These are phyloP conservation scores for Galeopterus variegatus DNA, from an alignment of 2,113 vertebrate genomes.

Conservation along the genomic window DNA sequence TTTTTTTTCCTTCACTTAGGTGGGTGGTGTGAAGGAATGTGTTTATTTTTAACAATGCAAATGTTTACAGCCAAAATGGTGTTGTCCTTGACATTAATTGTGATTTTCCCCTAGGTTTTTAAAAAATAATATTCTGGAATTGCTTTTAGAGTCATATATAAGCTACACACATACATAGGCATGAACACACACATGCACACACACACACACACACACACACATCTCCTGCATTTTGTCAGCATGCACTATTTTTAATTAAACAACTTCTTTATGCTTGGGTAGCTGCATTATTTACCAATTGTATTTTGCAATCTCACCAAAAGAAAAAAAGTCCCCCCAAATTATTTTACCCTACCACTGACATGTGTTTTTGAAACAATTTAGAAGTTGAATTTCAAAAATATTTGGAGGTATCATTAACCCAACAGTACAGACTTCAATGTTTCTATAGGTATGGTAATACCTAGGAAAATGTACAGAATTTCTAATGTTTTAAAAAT, in stretches of 20 bases:
- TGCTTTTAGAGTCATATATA: background rate
- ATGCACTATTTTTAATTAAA: slow-evolving; percentile 40
- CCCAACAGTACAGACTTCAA: background rate
- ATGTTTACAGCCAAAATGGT: background rate
- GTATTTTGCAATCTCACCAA: background rate
- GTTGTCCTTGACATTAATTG: background rate
- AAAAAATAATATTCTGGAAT: background rate
- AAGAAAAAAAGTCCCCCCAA: background rate
- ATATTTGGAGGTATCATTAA: background rate
- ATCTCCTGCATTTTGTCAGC: background rate
- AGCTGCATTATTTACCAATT: background rate
- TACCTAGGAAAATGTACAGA: background rate
- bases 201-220: background rate
- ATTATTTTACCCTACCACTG: background rate
- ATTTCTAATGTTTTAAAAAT: background rate
- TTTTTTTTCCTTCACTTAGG: background rate
- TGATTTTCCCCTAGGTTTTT: background rate
- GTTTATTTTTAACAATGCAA: background rate
- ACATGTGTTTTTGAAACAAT: background rate
- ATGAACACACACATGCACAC: background rate
- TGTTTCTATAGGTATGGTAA: fast-evolving
- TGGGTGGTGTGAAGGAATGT: background rate
- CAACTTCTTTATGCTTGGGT: background rate
- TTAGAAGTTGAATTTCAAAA: background rate
- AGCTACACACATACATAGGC: background rate